A percentile compares a stretch with the other conserved stretches of the same genome.
Evolutionary conservation across 2,113 vertebrate species (phyloP).

Genomic region (Bettongia penicillata): DNA sequence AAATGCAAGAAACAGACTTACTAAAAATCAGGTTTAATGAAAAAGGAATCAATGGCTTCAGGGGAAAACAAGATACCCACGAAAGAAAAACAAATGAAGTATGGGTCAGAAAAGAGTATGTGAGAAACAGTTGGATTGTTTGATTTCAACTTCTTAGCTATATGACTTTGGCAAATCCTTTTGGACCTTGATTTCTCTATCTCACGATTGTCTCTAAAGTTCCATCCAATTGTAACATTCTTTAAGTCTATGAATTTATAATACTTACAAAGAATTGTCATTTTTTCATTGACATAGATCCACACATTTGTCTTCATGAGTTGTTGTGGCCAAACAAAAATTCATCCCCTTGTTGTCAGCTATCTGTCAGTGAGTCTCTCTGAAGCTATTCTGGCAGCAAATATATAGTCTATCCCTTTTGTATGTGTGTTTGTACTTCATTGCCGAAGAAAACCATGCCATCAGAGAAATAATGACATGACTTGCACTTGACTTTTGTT

Average conservation of each 20-base stretch:
- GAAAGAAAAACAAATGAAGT: not conserved
- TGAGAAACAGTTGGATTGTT: not conserved
- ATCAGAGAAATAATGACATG: no score
- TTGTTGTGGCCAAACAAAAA: not conserved
- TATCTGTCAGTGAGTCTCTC: not conserved
- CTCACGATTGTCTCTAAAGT: not conserved
- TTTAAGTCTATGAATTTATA: no score
- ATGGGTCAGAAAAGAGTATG: not conserved
- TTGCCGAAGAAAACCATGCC: no score
- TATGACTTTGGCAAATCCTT: not conserved
- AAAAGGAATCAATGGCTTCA: not conserved
- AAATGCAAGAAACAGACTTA: not conserved
- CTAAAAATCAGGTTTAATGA: not conserved
- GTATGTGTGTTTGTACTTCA: no score
- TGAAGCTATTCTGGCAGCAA: not conserved
- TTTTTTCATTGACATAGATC: not conserved
- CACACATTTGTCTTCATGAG: not conserved
- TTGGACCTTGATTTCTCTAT: not conserved
- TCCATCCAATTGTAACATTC: not conserved
- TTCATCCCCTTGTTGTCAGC: not conserved
- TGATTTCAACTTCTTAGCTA: not conserved
- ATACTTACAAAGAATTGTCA: not conserved
- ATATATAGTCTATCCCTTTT: not conserved
- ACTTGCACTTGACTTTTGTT: no score
- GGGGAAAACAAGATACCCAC: not conserved